These are phyloP conservation scores for Oxystoma pomonae DNA, from an alignment of 2,888 invertebrate species.

Conservation along the genomic window DNA sequence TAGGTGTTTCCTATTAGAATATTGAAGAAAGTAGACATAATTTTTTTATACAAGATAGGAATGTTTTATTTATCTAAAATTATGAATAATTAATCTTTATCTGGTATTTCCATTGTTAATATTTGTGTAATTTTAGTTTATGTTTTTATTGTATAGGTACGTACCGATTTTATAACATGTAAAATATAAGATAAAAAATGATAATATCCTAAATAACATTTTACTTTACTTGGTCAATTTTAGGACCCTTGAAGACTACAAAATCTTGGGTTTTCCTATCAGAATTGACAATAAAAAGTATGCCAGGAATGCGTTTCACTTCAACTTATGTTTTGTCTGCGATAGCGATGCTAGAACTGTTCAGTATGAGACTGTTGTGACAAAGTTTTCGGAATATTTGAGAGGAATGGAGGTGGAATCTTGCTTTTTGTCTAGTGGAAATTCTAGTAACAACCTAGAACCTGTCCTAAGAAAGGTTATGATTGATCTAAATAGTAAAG, in stretches of 20 bases:
- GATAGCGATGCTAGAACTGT: conserved; percentile 85
- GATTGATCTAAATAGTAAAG: conserved; percentile 73
- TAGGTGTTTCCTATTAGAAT: too few relatives aligned
- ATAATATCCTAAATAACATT: too few relatives aligned
- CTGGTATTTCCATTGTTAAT: too few relatives aligned
- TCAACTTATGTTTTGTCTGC: conserved; percentile 93
- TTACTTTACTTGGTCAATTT: conserved; percentile 30
- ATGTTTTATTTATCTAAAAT: too few relatives aligned
- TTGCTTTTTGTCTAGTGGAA: conserved; percentile 75
- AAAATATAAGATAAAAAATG: too few relatives aligned
- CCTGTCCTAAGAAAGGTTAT: conserved; percentile 75
- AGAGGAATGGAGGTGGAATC: conserved; percentile 84
- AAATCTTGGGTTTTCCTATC: conserved; percentile 91
- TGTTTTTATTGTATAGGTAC: conserved; percentile 4
- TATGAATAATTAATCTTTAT: too few relatives aligned
- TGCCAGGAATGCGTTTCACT: conserved; percentile 89
- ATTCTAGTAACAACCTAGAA: conserved; percentile 59
- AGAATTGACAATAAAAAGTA: conserved; percentile 86
- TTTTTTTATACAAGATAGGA: too few relatives aligned
- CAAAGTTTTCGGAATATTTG: conserved; percentile 90
- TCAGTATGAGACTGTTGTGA: conserved; percentile 91
- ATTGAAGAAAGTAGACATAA: too few relatives aligned
- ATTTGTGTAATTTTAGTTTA: conserved; percentile 3
- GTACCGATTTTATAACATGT: too few relatives aligned
- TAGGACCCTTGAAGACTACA: conserved; percentile 70